Percentiles rank a stretch among this genome's conserved stretches.
Evolutionary conservation across 1,140 invertebrate genomes (phyloP).

Genomic region (Daktulosphaira vitifoliae): DNA sequence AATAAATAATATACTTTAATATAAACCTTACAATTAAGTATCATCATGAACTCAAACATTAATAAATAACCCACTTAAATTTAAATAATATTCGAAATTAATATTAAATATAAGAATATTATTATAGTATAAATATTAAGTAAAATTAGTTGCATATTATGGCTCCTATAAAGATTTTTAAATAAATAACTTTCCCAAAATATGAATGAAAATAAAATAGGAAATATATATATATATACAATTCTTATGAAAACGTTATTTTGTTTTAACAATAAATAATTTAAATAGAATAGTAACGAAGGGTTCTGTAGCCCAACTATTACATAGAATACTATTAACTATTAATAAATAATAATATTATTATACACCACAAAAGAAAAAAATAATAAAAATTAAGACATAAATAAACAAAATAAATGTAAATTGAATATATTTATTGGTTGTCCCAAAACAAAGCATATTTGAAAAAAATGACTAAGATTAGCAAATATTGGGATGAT

Average conservation of each 20-base stretch:
- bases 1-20: too few relatives aligned
- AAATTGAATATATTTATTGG: background rate
- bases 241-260: background rate
- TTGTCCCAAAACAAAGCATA: background rate
- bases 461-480: background rate
- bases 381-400: background rate
- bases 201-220: constrained; percentile 10
- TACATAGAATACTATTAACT: constrained; percentile 1
- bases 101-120: too few relatives aligned
- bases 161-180: too few relatives aligned
- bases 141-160: too few relatives aligned
- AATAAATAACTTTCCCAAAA: background rate
- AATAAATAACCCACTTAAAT: too few relatives aligned
- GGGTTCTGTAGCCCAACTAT: background rate
- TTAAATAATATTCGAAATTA: too few relatives aligned
- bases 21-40: too few relatives aligned
- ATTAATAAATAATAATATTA: constrained; percentile 12
- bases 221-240: background rate
- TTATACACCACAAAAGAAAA: background rate
- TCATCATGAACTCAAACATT: too few relatives aligned
- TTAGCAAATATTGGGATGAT: background rate
- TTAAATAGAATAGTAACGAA: background rate
- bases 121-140: too few relatives aligned
- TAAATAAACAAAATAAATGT: background rate
- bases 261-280: background rate